Evolutionary conservation across 1,140 invertebrate genomes (phyloP), one percentile per base, ranked within the genome.

Genomic region (Heterodera schachtii): DNA sequence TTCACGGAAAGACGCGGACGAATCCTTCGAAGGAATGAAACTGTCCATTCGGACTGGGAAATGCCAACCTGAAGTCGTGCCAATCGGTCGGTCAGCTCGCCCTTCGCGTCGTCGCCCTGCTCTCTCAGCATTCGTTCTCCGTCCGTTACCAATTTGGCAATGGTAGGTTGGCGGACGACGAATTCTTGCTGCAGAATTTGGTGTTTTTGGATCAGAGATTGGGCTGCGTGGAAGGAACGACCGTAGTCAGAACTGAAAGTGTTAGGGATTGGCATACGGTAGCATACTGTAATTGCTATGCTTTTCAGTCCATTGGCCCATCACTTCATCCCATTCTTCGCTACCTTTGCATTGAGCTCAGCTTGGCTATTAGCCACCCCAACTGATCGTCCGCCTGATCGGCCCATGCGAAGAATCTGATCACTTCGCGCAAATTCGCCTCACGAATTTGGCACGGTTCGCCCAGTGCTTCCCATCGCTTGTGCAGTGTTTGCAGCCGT

Each of bases 181-280:
- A 96, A 91, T 91, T 96, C 95, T 0, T 94, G 96, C 95, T 74
- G 95, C 91, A 57, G 94, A 87, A 91, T 90, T 89, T 93, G 95
- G 90, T 98, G 98, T 92, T 98, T 98, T 93, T 98, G 98, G 90
- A 97, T 95, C 66, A 98, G 91, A 92, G 95, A 96, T 87, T 98
- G 95, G 0, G 98, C 97, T 90, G 95, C 96, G 91, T 97, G 97
- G 8, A 98, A 91, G 16, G 95, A 96, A 90, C 95, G 97, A 64
- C 97, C 97, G 90, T 95, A 97, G 82, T 98, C 96, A 0, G 92
- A 93, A 83, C 94, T 77, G 52, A 31, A 60, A 9, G 31, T 31
- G 31, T 31, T 31, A 31, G 31, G 31, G 31, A 31, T 31, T 31
- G 31, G 31, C 31, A 31, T 31, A 31, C 1, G 31, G 31, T 31